Evolutionary conservation across 2,888 invertebrate species (phyloP).

Genomic region (Nebria salina): DNA sequence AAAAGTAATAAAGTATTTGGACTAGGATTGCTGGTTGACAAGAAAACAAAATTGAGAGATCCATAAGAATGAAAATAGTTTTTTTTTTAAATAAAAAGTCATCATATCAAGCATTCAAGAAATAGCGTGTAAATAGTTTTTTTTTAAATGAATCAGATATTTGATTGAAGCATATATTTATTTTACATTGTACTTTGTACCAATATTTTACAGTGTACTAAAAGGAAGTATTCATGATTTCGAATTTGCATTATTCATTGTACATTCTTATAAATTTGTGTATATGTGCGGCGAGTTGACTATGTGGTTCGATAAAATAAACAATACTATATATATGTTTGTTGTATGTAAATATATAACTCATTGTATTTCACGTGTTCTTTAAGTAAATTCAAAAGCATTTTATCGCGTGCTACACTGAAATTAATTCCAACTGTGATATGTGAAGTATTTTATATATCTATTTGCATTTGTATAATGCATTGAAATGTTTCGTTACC

Average conservation of each 20-base stretch:
- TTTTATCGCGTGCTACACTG: conserved; percentile 31
- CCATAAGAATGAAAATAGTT: no score
- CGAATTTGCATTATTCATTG: conserved; percentile 21
- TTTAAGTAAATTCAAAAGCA: conserved; percentile 41
- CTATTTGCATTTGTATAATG: conserved; percentile 22
- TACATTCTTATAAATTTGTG: background rate
- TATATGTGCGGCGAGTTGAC: background rate
- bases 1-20: no score
- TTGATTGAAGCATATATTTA: background rate
- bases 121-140: no score
- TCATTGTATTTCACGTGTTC: conserved; percentile 11
- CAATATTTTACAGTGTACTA: background rate
- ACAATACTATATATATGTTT: background rate
- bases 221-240: background rate
- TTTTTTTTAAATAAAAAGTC: no score
- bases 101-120: no score
- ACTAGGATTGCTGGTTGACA: no score
- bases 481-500: conserved; percentile 23
- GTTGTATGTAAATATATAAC: background rate
- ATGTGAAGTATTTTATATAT: conserved; percentile 36
- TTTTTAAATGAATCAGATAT: background rate
- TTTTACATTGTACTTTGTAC: background rate
- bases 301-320: conserved; percentile 21
- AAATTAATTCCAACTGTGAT: conserved; percentile 38
- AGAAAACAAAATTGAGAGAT: no score